Base-by-base conservation (phyloP, 2,888 invertebrate species). In the Temnothorax ravouxi region DNA sequence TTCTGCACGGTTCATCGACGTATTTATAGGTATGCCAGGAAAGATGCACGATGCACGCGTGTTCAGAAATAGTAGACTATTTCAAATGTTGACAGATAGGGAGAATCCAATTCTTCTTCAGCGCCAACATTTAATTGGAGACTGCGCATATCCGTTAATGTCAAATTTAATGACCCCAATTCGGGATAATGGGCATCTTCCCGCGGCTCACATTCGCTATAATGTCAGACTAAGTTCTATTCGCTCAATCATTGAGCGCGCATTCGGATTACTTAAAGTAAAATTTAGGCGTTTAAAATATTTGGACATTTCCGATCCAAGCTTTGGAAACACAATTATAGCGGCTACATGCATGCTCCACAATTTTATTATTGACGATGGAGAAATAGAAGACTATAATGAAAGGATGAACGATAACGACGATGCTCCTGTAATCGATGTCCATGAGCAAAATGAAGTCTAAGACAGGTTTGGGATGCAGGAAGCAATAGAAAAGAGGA, bases 351-450 rank as follows among this genome's bases (percentile, higher is more conserved):
- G 44, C 44, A 67, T 47, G 47, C 15, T 67, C 15, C 21, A 67
- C 15, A 67, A 67, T 67, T 67, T 67, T 44, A 44, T 67, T 25
- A 67, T 44, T 67, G 47, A 44, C 21, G 25, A 67, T 67, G 44
- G 47, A 21, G 21, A 67, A 67, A 44, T 67, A 67, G 25, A 41
- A 44, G 6, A 67, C 34, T 34, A 13, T 13, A 56, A 61, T 34
- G 61, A 61, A 34, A 34, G 59, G 25, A 59, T 29, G 15, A 29
- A 29, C 29, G 29, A 34, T 29, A 18, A 61, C 13, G 18, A 61
- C 34, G 34, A 34, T 61, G 34, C 9, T 61, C 61, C 34, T 61
- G 9, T 6, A 61, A 34, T 61, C 9, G 9, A 61, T 61, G 9
- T 61, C 2, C 1, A 61, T 18, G 8, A 61, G 9, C 34, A 34